These are phyloP conservation scores for Stramonita haemastoma DNA, from an alignment of 2,888 invertebrate species.

Conservation along the genomic window DNA sequence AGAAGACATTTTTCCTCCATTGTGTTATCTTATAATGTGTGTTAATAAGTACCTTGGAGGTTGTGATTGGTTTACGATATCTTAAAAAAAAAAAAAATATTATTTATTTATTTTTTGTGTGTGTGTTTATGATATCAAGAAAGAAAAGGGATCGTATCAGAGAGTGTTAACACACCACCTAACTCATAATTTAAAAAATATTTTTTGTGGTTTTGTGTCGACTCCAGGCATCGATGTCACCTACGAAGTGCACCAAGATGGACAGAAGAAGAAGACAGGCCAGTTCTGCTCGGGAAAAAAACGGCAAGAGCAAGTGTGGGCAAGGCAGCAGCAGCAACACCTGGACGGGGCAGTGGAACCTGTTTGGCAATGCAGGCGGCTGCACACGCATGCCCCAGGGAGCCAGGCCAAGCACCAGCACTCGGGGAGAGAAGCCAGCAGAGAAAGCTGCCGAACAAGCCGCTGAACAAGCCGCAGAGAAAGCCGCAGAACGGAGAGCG, in stretches of 20 bases:
- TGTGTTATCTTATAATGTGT: too few species aligned
- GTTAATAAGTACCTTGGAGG: too few species aligned
- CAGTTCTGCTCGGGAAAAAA: not conserved
- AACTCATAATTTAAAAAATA: too few species aligned
- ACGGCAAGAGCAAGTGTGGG: not conserved
- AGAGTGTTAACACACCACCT: too few species aligned
- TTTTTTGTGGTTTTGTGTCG: too few species aligned
- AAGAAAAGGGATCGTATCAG: too few species aligned
- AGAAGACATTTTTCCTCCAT: too few species aligned
- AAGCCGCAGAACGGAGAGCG: not conserved
- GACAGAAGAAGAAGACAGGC: constrained; percentile 13
- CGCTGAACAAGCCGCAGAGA: constrained; percentile 41
- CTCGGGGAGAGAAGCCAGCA: constrained; percentile 29
- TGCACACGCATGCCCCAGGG: not conserved
- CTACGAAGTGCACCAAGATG: constrained; percentile 49
- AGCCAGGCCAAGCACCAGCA: constrained; percentile 10
- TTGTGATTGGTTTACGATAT: too few species aligned
- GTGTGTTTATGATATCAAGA: too few species aligned
- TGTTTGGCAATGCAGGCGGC: constrained; percentile 36
- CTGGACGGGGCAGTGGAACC: constrained; percentile 1
- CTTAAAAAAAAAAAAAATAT: too few species aligned
- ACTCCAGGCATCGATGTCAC: constrained; percentile 51
- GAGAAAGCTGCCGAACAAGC: constrained; percentile 31
- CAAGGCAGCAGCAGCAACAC: not conserved
- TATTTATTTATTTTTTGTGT: too few species aligned